Base-by-base conservation (phyloP, 2,888 invertebrate species). In the Adelognathus sp. region DNA sequence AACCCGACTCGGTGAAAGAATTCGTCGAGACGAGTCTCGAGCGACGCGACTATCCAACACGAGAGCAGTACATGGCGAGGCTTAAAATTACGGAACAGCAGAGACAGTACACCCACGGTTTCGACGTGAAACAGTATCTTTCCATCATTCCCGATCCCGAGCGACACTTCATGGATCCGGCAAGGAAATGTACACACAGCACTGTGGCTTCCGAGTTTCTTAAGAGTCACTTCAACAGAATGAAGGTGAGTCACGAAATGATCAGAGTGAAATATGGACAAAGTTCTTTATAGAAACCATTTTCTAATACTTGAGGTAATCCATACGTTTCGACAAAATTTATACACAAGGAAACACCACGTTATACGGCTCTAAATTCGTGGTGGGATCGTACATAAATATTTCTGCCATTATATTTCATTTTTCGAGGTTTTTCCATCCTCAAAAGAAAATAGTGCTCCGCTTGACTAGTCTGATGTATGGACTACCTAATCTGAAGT, bases 101-200 rank as follows among this genome's bases (percentile, higher is more conserved):
- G 44, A 88, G 88, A 66, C 90, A 92, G 31, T 93, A 92, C 73
- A 92, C 91, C 0, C 87, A 86, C 0, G 89, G 92, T 3, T 93
- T 93, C 66, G 84, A 89, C 39, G 86, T 92, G 0, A 85, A 91
- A 76, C 85, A 92, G 14, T 93, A 92, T 84, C 76, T 93, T 0
- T 86, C 91, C 64, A 80, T 92, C 5, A 92, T 92, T 82, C 92
- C 92, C 1, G 89, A 93, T 83, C 93, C 93, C 1, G 84, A 88
- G 41, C 73, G 82, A 14, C 83, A 88, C 79, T 90, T 92, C 85
- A 78, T 85, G 14, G 82, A 88, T 76, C 56, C 76, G 0, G 80
- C 85, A 4, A 76, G 86, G 67, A 80, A 46, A 2, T 80, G 81
- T 52, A 14, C 27, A 1, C 80, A 81, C 16, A 79, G 80, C 39